Base-by-base conservation (phyloP, 1,140 invertebrate species). In the Euglossa dilemma region DNA sequence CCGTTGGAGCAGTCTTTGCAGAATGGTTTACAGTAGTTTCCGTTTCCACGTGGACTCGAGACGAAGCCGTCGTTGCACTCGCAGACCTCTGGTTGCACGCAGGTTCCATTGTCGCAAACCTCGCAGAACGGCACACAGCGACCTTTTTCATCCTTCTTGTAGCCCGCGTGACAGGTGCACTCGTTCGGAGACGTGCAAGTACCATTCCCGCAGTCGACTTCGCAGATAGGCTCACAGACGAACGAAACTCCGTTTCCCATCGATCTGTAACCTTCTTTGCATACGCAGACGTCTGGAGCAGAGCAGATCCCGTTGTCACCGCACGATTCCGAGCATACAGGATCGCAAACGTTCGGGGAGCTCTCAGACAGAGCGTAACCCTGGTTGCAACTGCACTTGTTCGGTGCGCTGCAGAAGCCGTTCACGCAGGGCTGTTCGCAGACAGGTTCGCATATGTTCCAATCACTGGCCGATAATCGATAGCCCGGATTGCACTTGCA, bases 1-100 rank as follows among this genome's bases (percentile, higher is more conserved):
- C 90, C 91, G 67, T 93, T 89, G 0, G 61, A 59, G 59, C 93
- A 94, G 12, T 70, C 74, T 0, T 74, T 25, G 80, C 92, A 92
- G 8, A 72, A 56, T 1, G 91, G 90, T 6, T 83, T 69, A 70
- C 92, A 92, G 18, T 45, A n/a, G 11, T 25, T 79, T n/a, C 20
- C 28, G 16, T 71, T 81, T n/a, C 14, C 47, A 7, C 2, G 11
- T 28, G 23, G 7, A 16, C 36, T 82, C 64, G 28, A 71, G 6
- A n/a, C 7, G 50, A 72, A 91, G 5, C 87, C 86, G 0, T 80
- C 52, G 8, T 88, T 8, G 61, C 84, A 89, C 6, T 56, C 43
- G 64, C 87, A 89, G 12, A 70, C 1, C 16, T 59, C 84, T 0
- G 87, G 86, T 16, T 69, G 57, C 2, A 73, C 12, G 75, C 87